Percentiles rank a stretch among this genome's conserved stretches.
These are phyloP conservation scores for Scaptodrosophila lebanonensis DNA, from an alignment of 1,140 invertebrate species.

Conservation along the genomic window DNA sequence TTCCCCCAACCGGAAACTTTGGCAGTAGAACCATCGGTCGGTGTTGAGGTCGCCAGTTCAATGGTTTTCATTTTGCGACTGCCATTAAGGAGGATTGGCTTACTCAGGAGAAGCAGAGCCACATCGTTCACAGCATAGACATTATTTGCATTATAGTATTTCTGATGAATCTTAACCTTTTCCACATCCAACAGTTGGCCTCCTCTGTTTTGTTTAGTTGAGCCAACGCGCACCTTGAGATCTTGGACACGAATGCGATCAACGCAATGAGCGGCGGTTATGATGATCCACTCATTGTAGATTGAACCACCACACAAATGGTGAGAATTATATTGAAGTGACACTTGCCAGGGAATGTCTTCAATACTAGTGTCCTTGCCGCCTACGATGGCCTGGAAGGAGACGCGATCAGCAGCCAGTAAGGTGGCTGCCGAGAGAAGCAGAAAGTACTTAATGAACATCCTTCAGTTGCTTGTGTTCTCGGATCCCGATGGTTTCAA, in stretches of 20 bases:
- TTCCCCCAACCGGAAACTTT: constrained; percentile 11
- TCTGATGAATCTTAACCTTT: background rate
- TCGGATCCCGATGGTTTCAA: too few species aligned
- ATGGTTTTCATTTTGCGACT: background rate
- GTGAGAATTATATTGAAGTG: constrained; percentile 73
- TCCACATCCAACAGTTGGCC: constrained; percentile 1
- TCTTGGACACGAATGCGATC: background rate
- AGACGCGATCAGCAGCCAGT: background rate
- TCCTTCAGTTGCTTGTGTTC: background rate
- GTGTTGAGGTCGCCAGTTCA: background rate
- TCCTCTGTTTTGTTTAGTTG: background rate
- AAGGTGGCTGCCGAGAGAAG: background rate
- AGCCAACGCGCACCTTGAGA: constrained; percentile 9
- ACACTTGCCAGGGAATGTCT: constrained; percentile 79
- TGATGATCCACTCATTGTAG: constrained; percentile 73
- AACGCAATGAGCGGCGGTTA: constrained; percentile 80
- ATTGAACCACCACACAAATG: constrained; percentile 79
- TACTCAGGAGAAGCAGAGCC: constrained; percentile 1
- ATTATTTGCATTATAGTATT: too few species aligned
- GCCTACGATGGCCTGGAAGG: background rate
- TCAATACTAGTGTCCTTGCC: constrained; percentile 70
- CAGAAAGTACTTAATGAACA: background rate
- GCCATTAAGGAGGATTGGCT: background rate
- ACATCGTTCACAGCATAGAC: constrained; percentile 11
- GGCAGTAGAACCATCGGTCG: background rate